These are phyloP conservation scores for Oplegnathus fasciatus DNA, from an alignment of 2,113 vertebrate genomes.

Conservation along the genomic window DNA sequence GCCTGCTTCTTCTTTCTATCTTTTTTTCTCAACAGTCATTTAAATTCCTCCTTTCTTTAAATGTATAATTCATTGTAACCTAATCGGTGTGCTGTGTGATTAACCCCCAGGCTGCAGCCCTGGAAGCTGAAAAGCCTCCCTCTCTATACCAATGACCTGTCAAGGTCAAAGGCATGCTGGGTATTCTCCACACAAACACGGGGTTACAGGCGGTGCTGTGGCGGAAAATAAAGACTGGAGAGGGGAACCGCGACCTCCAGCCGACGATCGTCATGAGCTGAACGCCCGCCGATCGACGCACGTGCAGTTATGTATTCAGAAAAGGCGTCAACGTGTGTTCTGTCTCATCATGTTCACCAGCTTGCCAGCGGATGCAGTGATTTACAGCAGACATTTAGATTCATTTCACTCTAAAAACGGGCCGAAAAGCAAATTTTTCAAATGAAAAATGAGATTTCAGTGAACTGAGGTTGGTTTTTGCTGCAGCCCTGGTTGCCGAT, in stretches of 20 bases:
- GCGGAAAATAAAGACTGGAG: constrained; percentile 44
- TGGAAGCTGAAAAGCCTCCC: constrained; percentile 52
- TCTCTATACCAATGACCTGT: constrained; percentile 78
- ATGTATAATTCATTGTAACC: constrained; percentile 68
- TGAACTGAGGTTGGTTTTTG: neutral
- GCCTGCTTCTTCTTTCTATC: neutral
- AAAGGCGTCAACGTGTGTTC: neutral
- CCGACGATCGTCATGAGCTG: neutral
- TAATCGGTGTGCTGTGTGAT: constrained; percentile 58
- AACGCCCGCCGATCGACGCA: neutral
- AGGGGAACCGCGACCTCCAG: constrained; percentile 27
- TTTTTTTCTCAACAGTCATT: constrained; percentile 28
- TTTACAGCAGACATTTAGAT: no score
- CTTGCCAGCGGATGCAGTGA: neutral
- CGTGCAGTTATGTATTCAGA: neutral
- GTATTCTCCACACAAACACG: constrained; percentile 71
- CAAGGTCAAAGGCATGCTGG: constrained; percentile 84
- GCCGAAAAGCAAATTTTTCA: neutral
- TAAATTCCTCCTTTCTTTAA: constrained; percentile 40
- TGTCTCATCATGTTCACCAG: neutral
- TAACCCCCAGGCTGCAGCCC: constrained; percentile 60
- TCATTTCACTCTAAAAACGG: neutral
- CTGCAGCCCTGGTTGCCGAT: neutral
- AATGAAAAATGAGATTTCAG: neutral
- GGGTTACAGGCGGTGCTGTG: constrained; percentile 54